Evolutionary conservation across 2,797 vertebrate genomes (phyloP).

Genomic region (Schizopygopsis malacanthus): DNA sequence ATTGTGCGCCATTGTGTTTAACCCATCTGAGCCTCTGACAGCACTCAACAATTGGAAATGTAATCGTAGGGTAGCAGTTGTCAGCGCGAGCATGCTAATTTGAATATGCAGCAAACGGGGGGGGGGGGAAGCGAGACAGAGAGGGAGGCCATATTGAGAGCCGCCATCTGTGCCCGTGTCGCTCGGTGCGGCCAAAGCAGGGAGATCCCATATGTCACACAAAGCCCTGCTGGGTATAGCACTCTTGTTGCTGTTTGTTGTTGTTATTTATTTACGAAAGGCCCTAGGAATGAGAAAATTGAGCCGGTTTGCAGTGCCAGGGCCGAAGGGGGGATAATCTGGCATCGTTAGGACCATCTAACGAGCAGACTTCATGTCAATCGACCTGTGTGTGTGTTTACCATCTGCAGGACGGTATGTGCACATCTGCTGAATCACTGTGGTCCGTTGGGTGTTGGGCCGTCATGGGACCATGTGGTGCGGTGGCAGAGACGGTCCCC

Average conservation of each 20-base stretch:
- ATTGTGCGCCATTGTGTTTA: slow-evolving; percentile 70
- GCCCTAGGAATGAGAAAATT: slow-evolving; percentile 35
- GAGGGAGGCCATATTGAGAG: slow-evolving; percentile 47
- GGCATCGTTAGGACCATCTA: slow-evolving; percentile 49
- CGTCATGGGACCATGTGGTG: slow-evolving; percentile 45
- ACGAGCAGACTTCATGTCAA: slow-evolving; percentile 37
- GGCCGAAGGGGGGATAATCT: slow-evolving; percentile 50
- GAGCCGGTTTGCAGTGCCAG: slow-evolving; percentile 55
- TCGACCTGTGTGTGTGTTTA: slow-evolving; percentile 42
- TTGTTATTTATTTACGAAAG: slow-evolving; percentile 76
- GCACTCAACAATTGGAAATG: slow-evolving; percentile 57
- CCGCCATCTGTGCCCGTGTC: slow-evolving; percentile 69
- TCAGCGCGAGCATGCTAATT: slow-evolving; percentile 43
- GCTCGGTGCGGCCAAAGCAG: slow-evolving; percentile 45
- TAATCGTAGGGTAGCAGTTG: slow-evolving; percentile 50
- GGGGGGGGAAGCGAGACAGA: slow-evolving; percentile 29
- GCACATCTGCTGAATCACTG: slow-evolving; percentile 62
- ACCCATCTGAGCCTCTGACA: slow-evolving; percentile 68
- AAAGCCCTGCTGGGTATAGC: slow-evolving; percentile 60
- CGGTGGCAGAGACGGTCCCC: slow-evolving; percentile 44
- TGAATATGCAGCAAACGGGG: slow-evolving; percentile 40
- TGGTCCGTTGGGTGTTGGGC: slow-evolving; percentile 57
- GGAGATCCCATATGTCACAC: slow-evolving; percentile 71
- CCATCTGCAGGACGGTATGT: slow-evolving; percentile 75
- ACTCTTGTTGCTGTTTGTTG: slow-evolving; percentile 74